These are phyloP conservation scores for Glaucopsyche alexis DNA, from an alignment of 2,888 invertebrate genomes.

Conservation along the genomic window DNA sequence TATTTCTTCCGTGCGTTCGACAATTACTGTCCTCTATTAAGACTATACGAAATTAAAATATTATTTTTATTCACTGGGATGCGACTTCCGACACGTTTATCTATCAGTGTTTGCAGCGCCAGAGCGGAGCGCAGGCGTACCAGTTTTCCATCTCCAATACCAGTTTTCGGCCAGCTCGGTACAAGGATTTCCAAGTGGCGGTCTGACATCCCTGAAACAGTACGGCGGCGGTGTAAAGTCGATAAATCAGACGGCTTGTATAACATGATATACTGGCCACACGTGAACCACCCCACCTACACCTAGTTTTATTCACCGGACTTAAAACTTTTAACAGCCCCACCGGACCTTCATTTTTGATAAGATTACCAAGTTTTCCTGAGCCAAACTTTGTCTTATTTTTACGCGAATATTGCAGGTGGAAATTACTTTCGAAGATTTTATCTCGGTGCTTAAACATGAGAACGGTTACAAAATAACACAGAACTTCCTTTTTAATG, in stretches of 20 bases:
- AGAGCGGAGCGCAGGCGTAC: no score
- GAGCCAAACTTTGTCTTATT: conserved; percentile 2
- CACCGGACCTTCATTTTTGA: conserved; percentile 12
- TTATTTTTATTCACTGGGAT: no score
- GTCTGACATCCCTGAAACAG: no score
- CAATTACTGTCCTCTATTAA: no score
- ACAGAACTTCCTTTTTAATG: background rate
- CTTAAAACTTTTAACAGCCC: conserved; percentile 30
- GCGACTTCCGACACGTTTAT: no score
- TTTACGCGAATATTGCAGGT: conserved; percentile 15
- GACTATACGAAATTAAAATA: no score
- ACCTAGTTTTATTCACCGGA: conserved; percentile 18
- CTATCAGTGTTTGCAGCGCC: no score
- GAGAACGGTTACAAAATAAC: background rate
- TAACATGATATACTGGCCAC: conserved; percentile 33
- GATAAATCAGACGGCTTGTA: conserved; percentile 35
- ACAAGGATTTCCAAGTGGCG: no score
- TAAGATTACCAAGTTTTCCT: conserved; percentile 11
- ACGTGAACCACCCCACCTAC: conserved; percentile 41
- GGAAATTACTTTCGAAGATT: background rate
- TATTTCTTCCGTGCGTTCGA: no score
- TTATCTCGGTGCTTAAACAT: background rate
- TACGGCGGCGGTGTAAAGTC: conserved; percentile 37
- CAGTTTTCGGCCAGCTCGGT: no score
- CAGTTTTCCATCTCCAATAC: no score